Percentiles rank a stretch among this genome's conserved stretches.
These are phyloP conservation scores for Hucho hucho DNA, from an alignment of 2,113 vertebrate species.

Conservation along the genomic window DNA sequence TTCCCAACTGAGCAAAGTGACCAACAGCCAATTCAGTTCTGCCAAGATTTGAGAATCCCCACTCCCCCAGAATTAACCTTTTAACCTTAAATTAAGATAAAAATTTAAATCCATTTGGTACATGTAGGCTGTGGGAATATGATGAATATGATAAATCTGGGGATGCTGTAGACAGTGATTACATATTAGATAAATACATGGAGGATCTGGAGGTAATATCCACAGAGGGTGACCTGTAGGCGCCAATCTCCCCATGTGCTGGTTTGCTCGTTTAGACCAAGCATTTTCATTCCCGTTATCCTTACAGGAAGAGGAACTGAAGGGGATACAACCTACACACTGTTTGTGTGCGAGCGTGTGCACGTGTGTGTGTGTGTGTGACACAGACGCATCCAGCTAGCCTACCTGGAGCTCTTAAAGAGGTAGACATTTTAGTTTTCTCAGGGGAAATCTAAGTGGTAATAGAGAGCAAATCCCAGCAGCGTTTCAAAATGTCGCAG, in stretches of 20 bases:
- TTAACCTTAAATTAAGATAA: not conserved
- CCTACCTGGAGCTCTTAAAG: not conserved
- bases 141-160: not conserved
- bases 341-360: not conserved
- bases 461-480: not conserved
- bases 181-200: not conserved
- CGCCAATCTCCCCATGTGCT: not conserved
- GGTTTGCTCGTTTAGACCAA: not conserved
- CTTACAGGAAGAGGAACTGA: not conserved
- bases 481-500: not conserved
- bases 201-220: not conserved
- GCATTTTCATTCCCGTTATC: not conserved
- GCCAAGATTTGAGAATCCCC: not conserved
- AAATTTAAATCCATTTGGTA: not conserved
- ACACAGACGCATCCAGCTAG: not conserved
- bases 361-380: no score
- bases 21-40: not conserved
- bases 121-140: not conserved
- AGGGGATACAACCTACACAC: not conserved
- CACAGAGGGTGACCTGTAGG: not conserved
- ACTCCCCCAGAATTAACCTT: not conserved
- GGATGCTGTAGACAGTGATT: not conserved
- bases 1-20: constrained; percentile 1
- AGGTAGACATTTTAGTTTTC: not conserved
- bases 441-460: not conserved